Evolutionary conservation across 2,888 invertebrate species (phyloP), one percentile per base, ranked within the genome.

Genomic region (Oscheius myriophilus): DNA sequence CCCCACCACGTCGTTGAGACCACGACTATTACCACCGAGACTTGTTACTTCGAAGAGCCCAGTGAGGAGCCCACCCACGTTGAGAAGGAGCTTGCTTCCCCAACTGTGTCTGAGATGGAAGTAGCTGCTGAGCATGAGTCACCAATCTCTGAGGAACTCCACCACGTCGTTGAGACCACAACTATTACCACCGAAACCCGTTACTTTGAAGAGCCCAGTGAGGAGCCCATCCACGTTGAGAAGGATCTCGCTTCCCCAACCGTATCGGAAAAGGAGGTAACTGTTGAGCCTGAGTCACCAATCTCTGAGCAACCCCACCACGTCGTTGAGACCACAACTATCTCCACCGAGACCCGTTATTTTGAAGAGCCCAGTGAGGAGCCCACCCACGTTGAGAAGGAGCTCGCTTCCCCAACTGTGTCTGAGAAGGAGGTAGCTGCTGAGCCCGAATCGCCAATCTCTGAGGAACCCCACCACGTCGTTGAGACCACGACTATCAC

Each of bases 401-500:
- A 49, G 49, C 23, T 49, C 18, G 49, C 23, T 11, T 21, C 21
- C 2, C 49, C 11, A 18, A 23, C 18, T 21, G 49, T 49, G 2
- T 11, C 16, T 2, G 18, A 49, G 2, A 11, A 21, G 49, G 49
- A 49, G 18, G 11, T 49, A 18, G 21, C 49, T 18, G 21, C 11
- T 18, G 49, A 45, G 18, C 46, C 46, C 12, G 46, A n/a, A 12
- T n/a, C 46, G 33, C 33, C 33, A 6, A 6, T 33, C 4, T 33
- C 54, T 26, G 54, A 54, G 14, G 23, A 54, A 54, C 23, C 25
- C 33, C 58, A 18, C 21, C 58, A 43, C 16, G 18, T 42, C 23
- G 23, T 58, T 7, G 58, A 58, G 39, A 68, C 16, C 16, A 67
- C 59, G 18, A 23, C 41, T 11, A 57, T 26, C 46, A 55, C 46